Conservation (phyloP, 2,888 invertebrate species). For the Athripsodes cinereus region DNA sequence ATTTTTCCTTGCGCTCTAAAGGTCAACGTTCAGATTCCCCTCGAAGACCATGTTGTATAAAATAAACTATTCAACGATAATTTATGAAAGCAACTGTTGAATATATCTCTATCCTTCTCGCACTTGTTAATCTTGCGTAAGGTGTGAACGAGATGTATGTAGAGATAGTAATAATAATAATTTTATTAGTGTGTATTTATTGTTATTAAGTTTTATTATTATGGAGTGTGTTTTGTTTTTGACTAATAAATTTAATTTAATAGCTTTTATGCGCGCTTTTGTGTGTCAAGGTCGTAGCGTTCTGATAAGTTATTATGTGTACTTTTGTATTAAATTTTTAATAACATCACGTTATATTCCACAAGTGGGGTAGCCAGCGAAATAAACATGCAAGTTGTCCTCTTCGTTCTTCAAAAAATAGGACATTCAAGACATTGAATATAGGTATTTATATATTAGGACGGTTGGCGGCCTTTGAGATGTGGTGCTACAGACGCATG, state of each 20-base stretch:
- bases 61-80: constrained; percentile 43
- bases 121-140: constrained; percentile 1
- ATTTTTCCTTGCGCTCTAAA: constrained; percentile 29
- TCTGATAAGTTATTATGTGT: too few species aligned
- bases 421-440: too few species aligned
- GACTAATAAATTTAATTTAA: background rate
- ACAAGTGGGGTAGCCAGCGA: too few species aligned
- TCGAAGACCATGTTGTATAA: constrained; percentile 32
- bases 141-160: constrained; percentile 9
- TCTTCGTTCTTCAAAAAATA: too few species aligned
- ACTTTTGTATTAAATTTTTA: too few species aligned
- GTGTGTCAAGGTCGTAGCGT: background rate
- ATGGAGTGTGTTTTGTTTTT: background rate
- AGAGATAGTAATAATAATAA: background rate
- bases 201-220: constrained; percentile 10
- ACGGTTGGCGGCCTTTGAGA: too few species aligned
- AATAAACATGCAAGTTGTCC: too few species aligned
- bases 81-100: constrained; percentile 6
- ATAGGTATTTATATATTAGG: too few species aligned
- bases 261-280: background rate
- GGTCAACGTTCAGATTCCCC: constrained; percentile 28
- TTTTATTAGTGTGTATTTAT: constrained; percentile 23
- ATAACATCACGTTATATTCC: too few species aligned
- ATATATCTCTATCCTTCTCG: constrained; percentile 15
- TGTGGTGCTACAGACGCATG: too few species aligned